Base-by-base conservation (phyloP, 2,113 vertebrate genomes). In the Pseudorectes ferrugineus region DNA sequence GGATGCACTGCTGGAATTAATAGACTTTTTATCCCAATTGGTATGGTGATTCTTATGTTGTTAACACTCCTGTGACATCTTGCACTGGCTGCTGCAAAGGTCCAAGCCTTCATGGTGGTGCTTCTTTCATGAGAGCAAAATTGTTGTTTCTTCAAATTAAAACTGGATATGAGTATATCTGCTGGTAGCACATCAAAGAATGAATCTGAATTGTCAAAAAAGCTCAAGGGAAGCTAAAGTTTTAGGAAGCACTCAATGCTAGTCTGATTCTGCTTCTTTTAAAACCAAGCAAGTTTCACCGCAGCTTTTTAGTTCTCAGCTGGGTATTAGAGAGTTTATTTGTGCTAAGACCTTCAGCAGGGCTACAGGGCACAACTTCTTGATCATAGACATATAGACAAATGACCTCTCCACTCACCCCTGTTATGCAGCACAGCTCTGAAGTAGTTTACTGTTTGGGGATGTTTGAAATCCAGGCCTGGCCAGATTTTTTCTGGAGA, bases 391-490 rank as follows among this genome's bases (percentile, higher is more conserved):
- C 29, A 54, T 62, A 38, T 15, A 52, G 26, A 81, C n/a, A 85
- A 85, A 88, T 11, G 59, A 94, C 84, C 80, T 77, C 45, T 43
- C 23, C 22, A 9, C 61, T 94, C 67, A 57, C 31, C 38, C 42
- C 23, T 42, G 46, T 14, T 73, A 42, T 26, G 52, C 55, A 88
- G 54, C 43, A 70, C 21, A 70, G 54, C 49, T 85, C 79, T 83
- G 74, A 94, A 86, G 67, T 16, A 62, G 49, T 87, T 86, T 58
- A 21, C 46, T 86, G 29, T 88, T 88, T 58, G 24, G 59, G 8
- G 35, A 76, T 42, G 35, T 88, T 92, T 92, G 59, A 90, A 92
- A 95, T 26, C 66, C 51, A 83, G 26, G 55, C 22, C 46, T 46
- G 63, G 24, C 7, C 38, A 85, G 58, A 51, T 54, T 84, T 40